These are phyloP conservation scores for Strongylocentrotus purpuratus DNA, from an alignment of 35 echinoderm and acorn worm genomes.

Conservation along the genomic window DNA sequence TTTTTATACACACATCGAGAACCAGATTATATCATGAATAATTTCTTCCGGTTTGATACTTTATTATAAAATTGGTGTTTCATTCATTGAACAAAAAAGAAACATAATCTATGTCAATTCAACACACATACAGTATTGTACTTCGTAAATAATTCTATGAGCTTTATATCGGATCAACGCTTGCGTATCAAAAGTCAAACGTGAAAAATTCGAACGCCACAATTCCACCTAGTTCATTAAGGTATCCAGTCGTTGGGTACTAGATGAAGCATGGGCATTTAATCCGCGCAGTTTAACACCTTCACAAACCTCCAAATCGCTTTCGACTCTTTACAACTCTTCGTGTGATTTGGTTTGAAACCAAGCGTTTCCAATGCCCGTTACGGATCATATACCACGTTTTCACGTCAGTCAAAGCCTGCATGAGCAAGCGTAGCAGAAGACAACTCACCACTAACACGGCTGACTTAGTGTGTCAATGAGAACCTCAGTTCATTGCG, in stretches of 20 bases:
- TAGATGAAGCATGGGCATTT: not conserved
- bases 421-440: not conserved
- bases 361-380: conserved; percentile 6
- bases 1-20: too few relatives aligned
- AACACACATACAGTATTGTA: not conserved
- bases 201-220: not conserved
- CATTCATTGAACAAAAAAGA: not conserved
- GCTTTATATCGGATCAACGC: not conserved
- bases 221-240: not conserved
- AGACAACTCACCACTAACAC: not conserved
- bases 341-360: not conserved
- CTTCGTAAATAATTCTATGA: not conserved
- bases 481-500: too few relatives aligned
- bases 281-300: not conserved
- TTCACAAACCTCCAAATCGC: not conserved
- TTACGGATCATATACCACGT: not conserved
- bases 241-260: not conserved
- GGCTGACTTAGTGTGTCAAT: too few relatives aligned
- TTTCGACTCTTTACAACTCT: not conserved
- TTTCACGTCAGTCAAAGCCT: not conserved
- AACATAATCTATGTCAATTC: not conserved
- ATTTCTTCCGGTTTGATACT: too few relatives aligned
- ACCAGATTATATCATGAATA: too few relatives aligned
- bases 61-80: too few relatives aligned
- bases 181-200: not conserved